These are phyloP conservation scores for Archips crataeganus DNA, from an alignment of 2,888 invertebrate genomes.

Conservation along the genomic window DNA sequence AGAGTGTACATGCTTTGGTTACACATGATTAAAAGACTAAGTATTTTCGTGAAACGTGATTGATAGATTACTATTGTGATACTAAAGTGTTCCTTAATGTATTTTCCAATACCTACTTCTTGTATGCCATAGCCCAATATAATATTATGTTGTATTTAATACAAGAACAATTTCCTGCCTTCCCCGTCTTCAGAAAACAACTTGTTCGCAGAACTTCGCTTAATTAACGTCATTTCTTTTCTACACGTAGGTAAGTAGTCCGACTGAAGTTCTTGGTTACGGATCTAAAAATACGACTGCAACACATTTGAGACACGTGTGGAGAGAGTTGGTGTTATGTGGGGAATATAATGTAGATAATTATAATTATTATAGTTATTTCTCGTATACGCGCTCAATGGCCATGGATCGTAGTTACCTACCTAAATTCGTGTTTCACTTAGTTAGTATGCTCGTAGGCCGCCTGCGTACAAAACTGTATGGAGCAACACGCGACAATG, in stretches of 20 bases:
- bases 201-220: constrained; percentile 37
- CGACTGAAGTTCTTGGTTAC: constrained; percentile 49
- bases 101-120: not conserved
- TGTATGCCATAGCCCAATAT: not conserved
- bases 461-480: not conserved
- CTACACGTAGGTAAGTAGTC: constrained; percentile 53
- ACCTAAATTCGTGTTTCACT: not conserved
- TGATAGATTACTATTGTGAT: not conserved
- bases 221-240: constrained; percentile 56
- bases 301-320: constrained; percentile 39
- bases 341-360: not conserved
- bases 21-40: not conserved
- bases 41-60: not conserved
- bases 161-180: constrained; percentile 4
- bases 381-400: not conserved
- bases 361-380: constrained; percentile 1
- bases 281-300: constrained; percentile 41
- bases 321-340: constrained; percentile 1
- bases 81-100: not conserved
- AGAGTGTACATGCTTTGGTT: not conserved
- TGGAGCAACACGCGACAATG: not conserved
- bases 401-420: not conserved
- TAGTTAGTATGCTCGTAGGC: not conserved
- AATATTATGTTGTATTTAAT: not conserved
- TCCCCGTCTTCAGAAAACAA: constrained; percentile 26